phyloP scores from a whole-genome alignment of 2,113 vertebrate genomes.

The Chaenocephalus aceratus region DNA sequence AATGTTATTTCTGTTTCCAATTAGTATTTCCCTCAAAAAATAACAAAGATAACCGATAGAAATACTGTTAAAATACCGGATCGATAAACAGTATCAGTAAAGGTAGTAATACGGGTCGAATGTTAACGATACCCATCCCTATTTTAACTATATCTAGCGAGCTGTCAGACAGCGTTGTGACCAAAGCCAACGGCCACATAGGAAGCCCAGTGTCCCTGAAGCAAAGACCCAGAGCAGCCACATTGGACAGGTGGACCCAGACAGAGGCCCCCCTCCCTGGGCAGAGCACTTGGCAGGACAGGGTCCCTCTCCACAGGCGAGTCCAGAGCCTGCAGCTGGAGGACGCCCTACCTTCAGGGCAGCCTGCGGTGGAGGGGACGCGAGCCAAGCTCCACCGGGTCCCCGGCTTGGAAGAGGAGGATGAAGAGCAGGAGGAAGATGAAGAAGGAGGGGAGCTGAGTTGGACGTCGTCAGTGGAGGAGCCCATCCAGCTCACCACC shows the following conservation, averaged over 20 bases:
- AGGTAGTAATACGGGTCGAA: no score
- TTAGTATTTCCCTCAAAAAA: no score
- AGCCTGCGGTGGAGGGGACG: slow-evolving; percentile 24
- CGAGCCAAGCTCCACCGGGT: slow-evolving; percentile 64
- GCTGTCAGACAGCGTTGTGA: slow-evolving; percentile 64
- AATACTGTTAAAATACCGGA: no score
- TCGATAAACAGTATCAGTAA: no score
- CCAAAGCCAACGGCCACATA: slow-evolving; percentile 70
- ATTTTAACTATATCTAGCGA: slow-evolving; percentile 69
- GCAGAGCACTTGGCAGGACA: slow-evolving; percentile 24
- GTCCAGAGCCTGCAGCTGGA: slow-evolving; percentile 78
- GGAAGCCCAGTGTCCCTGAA: slow-evolving; percentile 38
- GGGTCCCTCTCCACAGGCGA: slow-evolving; percentile 35
- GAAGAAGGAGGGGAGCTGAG: slow-evolving; percentile 58
- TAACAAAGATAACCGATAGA: no score
- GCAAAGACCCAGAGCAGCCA: slow-evolving; percentile 41
- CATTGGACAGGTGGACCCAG: slow-evolving; percentile 79
- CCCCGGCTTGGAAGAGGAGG: slow-evolving; percentile 70
- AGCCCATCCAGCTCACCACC: slow-evolving; percentile 70
- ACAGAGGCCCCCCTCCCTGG: slow-evolving; percentile 65
- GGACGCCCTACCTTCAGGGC: slow-evolving; percentile 70
- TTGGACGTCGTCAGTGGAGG: slow-evolving; percentile 76
- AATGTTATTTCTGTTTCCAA: no score
- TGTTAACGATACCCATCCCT: no score
- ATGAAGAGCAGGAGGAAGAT: slow-evolving; percentile 60